phyloP scores from a whole-genome alignment of 2,888 invertebrate genomes.

The Choristoneura rosaceana region DNA sequence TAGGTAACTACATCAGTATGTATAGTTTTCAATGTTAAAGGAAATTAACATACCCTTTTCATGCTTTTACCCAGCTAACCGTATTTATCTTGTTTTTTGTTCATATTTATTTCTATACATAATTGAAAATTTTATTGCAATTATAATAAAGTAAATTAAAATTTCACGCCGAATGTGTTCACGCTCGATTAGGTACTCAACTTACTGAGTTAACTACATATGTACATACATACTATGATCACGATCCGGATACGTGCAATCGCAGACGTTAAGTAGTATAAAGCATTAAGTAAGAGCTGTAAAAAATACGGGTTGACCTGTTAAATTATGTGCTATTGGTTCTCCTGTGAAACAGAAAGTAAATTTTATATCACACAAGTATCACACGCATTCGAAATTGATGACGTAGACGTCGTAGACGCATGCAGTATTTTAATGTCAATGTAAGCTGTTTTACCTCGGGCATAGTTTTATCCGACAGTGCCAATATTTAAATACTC shows the following conservation, averaged over 20 bases:
- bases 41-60: too few species aligned
- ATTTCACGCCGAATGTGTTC: not conserved
- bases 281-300: constrained; percentile 46
- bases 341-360: constrained; percentile 47
- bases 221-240: constrained; percentile 1
- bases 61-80: too few species aligned
- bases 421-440: too few species aligned
- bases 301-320: constrained; percentile 57
- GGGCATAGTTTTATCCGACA: too few species aligned
- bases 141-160: constrained; percentile 6
- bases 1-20: too few species aligned
- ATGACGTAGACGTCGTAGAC: too few species aligned
- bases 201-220: not conserved
- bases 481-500: too few species aligned
- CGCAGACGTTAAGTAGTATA: constrained; percentile 42
- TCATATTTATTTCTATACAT: not conserved
- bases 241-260: constrained; percentile 50
- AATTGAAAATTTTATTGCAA: not conserved
- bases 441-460: too few species aligned
- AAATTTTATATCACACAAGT: constrained; percentile 26
- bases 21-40: too few species aligned
- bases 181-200: not conserved
- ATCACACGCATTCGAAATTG: too few species aligned
- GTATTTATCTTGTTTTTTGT: not conserved
- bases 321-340: constrained; percentile 55